Evolutionary conservation across 2,797 vertebrate genomes (phyloP), one percentile per base, ranked within the genome.

Genomic region (Onychomys arenicola): DNA sequence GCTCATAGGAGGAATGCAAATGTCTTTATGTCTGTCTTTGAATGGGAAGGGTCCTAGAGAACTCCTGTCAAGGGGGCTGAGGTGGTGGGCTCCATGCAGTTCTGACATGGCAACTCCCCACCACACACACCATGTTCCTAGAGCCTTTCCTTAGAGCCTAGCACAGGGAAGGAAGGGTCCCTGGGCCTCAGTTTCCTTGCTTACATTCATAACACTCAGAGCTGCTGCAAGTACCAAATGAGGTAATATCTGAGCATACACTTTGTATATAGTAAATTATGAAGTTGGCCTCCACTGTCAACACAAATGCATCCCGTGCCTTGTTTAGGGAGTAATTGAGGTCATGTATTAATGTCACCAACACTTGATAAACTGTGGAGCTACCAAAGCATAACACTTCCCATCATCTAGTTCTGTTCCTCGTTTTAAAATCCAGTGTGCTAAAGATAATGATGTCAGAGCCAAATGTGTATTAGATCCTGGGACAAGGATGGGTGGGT

Each of bases 211-310:
- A 75, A 81, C 59, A 52, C 84, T 14, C 34, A 91, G 57, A 69
- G 90, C 40, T 65, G 29, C 76, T 93, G 12, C 40, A 6, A 85
- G 67, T n/a, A 86, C 82, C 43, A 12, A 80, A 78, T 96, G 96
- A 97, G 52, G 87, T 95, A 55, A 86, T 40, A 86, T 96, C 97
- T 95, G 95, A 65, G 46, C 13, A 43, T 2, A 0, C 2, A 17
- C 91, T 93, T 81, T 77, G 43, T 55, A 65, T 80, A 88, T 69
- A 59, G 86, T 91, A 71, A 94, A 82, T 97, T 94, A 67, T 11
- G 77, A 43, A 25, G 69, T 73, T 55, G 29, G 32, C 75, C 89
- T 85, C 71, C 17, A 3, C 63, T 57, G 57, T 95, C 69, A 57
- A n/a, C 43, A 55, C 80, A 27, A 21, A 23, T 40, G 61, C 65